Evolutionary conservation across 1,140 invertebrate species (phyloP), one percentile per base, ranked within the genome.

Genomic region (Anoplolepis gracilipes): DNA sequence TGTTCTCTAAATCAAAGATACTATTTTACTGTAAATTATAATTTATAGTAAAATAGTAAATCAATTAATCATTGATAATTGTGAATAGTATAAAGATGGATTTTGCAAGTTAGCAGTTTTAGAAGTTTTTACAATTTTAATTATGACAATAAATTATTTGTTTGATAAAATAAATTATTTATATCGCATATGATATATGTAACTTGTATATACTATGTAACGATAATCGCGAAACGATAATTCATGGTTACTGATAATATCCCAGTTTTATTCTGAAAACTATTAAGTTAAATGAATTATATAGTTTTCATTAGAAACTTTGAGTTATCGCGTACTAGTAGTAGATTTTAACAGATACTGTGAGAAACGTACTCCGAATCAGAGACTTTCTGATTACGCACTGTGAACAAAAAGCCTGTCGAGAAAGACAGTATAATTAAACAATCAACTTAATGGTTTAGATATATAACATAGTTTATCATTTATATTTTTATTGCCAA

Each of bases 211-310:
- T n/a, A 42, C 10, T 53, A 36, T 33, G 49, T 28, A 25, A 13
- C n/a, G 28, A 22, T 22, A 30, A 78, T 78, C 46, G 19, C 30
- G 30, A 55, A 79, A 53, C 22, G 76, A 79, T 65, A 55, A 22
- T 70, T 55, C 22, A 28, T n/a, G 39, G 7, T 28, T 79, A 79
- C 69, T 69, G 64, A 70, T 46, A 70, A 70, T 79, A 79, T 79
- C 16, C 42, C 13, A 67, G 19, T 69, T 69, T 19, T 79, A 28
- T 22, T 39, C 10, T 22, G 64, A 79, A 79, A 79, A 69, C 16
- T 55, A 55, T 53, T 28, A 39, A 79, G 30, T 69, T 69, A 33
- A 55, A 69, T 39, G 22, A 70, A 70, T 22, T 55, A 79, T 53
- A 16, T 49, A 19, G 46, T 49, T 49, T 64, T 69, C 46, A 30